Conservation (phyloP, 2,113 vertebrate genomes). For the Peucedramus taeniatus region DNA sequence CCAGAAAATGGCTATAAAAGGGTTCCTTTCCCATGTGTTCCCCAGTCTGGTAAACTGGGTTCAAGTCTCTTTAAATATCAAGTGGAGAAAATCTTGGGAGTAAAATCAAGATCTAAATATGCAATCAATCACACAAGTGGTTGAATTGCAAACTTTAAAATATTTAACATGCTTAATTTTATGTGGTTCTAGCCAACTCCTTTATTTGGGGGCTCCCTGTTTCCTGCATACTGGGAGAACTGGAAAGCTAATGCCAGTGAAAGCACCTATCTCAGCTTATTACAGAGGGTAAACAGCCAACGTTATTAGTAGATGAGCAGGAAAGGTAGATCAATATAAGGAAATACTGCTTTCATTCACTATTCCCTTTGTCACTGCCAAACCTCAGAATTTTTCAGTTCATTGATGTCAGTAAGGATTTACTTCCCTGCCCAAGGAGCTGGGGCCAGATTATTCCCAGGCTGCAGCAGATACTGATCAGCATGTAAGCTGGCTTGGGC, state of each 20-base stretch:
- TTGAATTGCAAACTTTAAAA: neutral
- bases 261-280: neutral
- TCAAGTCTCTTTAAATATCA: neutral
- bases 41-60: neutral
- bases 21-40: neutral
- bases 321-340: conserved; percentile 55
- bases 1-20: neutral
- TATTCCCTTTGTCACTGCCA: conserved; percentile 62
- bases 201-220: neutral
- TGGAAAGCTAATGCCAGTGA: neutral
- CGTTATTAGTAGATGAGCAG: conserved; percentile 34
- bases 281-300: conserved; percentile 5
- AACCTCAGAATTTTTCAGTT: conserved; percentile 52
- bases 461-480: conserved; percentile 34
- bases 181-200: neutral
- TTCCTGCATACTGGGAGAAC: neutral
- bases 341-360: conserved; percentile 57
- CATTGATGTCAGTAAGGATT: conserved; percentile 57
- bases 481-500: neutral
- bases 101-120: neutral
- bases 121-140: neutral
- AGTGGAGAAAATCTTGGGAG: neutral
- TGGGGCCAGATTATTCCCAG: conserved; percentile 42
- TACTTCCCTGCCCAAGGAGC: conserved; percentile 35
- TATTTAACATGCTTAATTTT: neutral